These are phyloP conservation scores for Scleropages formosus DNA, from an alignment of 2,797 vertebrate species.

Conservation along the genomic window DNA sequence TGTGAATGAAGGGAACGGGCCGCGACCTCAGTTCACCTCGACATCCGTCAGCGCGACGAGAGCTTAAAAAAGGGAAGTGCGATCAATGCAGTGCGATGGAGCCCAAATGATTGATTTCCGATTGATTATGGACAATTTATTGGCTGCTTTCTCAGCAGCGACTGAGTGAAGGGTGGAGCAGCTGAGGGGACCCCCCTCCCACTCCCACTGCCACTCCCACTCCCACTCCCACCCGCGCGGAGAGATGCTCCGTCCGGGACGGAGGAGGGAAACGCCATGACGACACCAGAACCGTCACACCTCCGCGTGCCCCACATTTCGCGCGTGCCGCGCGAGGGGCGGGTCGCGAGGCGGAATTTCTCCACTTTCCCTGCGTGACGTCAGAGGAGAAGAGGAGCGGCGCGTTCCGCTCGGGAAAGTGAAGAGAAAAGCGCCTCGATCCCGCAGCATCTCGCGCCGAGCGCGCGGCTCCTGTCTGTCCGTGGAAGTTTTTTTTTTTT, in stretches of 20 bases:
- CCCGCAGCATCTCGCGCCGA: background rate
- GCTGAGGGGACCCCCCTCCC: too few species aligned
- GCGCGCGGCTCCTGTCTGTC: background rate
- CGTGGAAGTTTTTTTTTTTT: conserved; percentile 11
- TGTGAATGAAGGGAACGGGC: too few species aligned
- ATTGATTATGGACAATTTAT: too few species aligned
- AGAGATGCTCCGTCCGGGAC: too few species aligned
- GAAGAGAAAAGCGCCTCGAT: background rate
- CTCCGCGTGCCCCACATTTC: conserved; percentile 6
- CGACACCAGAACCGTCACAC: background rate
- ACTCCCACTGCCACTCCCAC: too few species aligned
- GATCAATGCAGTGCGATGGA: too few species aligned
- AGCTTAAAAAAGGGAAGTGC: too few species aligned
- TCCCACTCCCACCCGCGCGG: too few species aligned
- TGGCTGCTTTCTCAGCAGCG: background rate
- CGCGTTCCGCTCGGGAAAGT: conserved; percentile 13
- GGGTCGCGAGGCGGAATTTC: conserved; percentile 10
- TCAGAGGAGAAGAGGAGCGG: background rate
- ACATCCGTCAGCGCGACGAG: too few species aligned
- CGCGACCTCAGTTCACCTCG: too few species aligned
- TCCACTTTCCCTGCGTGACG: conserved; percentile 23
- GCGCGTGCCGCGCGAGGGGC: conserved; percentile 7
- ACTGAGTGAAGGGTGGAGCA: too few species aligned
- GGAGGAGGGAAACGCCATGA: conserved; percentile 13
- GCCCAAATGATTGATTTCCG: too few species aligned